Base-by-base conservation (phyloP, 1,140 invertebrate genomes). In the Matsumurasca onukii region DNA sequence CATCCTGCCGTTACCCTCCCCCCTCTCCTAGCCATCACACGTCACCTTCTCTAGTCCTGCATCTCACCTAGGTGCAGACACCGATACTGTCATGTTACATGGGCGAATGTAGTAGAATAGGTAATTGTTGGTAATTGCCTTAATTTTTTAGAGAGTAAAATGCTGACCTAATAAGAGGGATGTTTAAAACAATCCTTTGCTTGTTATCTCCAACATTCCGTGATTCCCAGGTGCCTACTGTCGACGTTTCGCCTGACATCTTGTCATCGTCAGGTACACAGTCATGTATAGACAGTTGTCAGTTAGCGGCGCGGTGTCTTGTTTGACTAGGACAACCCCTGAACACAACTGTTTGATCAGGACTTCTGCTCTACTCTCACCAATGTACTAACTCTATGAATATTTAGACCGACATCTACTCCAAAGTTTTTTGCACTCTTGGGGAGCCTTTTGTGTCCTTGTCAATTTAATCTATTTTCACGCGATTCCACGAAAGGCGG, bases 361-460 rank as follows among this genome's bases (percentile, higher is more conserved):
- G 13, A 22, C 20, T 13, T 22, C 3, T 52, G 49, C 22, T 52
- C 3, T 52, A 22, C 22, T 52, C 49, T 52, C 49, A 52, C 49
- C 49, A 52, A 52, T 15, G 22, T 20, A 52, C 49, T 52, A 20
- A 45, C 9, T 52, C 55, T 29, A 59, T 59, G 55, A 59, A 59
- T 59, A 59, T 59, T 59, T 59, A 5, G 55, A 1, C 15, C 22
- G 55, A 29, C 55, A 9, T 12, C 34, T 17, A 5, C 5, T 39
- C 17, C 34, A 9, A 17, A 9, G 34, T 9, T 5, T 39, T 17
- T 17, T 5, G 34, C 5, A 17, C 17, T 39, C 55, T 3, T 2
- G 22, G 49, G 49, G 12, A 5, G 25, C 25, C 22, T 27, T 59
- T 59, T 59, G 25, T 59, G 2, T 27, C 24, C 22, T 27, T 59